Evolutionary conservation across 2,888 invertebrate species (phyloP), one percentile per base, ranked within the genome.

Genomic region (Gerosis bhagava): DNA sequence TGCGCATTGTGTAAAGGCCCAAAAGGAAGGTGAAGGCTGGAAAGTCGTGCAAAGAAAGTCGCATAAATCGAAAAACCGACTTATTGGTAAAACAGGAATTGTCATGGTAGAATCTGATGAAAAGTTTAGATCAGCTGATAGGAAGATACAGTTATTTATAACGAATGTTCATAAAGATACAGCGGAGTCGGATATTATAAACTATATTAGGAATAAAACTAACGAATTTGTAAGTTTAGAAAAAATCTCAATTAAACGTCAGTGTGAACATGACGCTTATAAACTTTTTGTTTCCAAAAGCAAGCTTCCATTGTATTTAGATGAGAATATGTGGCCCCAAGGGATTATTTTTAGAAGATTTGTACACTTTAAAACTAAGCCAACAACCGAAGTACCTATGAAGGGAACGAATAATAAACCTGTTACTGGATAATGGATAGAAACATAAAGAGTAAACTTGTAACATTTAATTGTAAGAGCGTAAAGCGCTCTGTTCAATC

Each of bases 331-430:
- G 11, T 64, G 60, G 62, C 60, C 63, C 0, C 12, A 49, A 13
- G 59, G 60, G 2, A 50, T 62, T 12, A 53, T 58, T 17, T 61
- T 61, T 41, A 32, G 61, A 19, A 53, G 53, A 1, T 63, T 62
- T 56, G 50, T 63, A 1, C 28, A 60, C 47, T 60, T 46, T 37
- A 34, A 34, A 10, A n/a, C n/a, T n/a, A n/a, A n/a, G n/a, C n/a
- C n/a, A n/a, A n/a, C n/a, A n/a, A n/a, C n/a, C n/a, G n/a, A n/a
- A n/a, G n/a, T n/a, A n/a, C n/a, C n/a, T n/a, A n/a, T n/a, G n/a
- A n/a, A n/a, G n/a, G n/a, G n/a, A n/a, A n/a, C n/a, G n/a, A n/a
- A n/a, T n/a, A n/a, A n/a, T n/a, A n/a, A n/a, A n/a, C n/a, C n/a
- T n/a, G n/a, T n/a, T n/a, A n/a, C n/a, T n/a, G n/a, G n/a, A n/a